These are phyloP conservation scores for Magallana ariakensis DNA, from an alignment of 1,140 invertebrate genomes.

Conservation along the genomic window DNA sequence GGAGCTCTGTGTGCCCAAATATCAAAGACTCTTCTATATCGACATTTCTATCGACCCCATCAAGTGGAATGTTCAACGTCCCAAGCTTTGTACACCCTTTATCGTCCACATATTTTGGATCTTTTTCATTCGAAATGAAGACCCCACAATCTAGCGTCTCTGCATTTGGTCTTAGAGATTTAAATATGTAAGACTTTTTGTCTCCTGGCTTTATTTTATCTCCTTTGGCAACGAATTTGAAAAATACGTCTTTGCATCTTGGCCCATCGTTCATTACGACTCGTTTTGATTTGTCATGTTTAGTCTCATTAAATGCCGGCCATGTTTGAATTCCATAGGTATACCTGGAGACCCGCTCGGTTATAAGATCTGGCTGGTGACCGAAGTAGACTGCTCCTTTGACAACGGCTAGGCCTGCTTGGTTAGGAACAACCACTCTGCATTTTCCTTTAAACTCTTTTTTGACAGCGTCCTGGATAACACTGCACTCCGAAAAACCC, in stretches of 20 bases:
- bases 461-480: constrained; percentile 44
- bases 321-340: constrained; percentile 42
- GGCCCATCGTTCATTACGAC: not conserved
- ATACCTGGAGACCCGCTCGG: not conserved
- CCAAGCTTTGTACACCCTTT: constrained; percentile 8
- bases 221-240: not conserved
- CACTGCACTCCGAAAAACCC: constrained; percentile 52
- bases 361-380: not conserved
- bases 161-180: not conserved
- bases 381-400: constrained; percentile 52
- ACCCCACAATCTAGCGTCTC: not conserved
- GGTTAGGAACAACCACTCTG: constrained; percentile 44
- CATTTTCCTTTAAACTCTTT: constrained; percentile 37
- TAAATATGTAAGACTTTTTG: not conserved
- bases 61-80: not conserved
- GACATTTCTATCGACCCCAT: not conserved
- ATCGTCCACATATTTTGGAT: constrained; percentile 36
- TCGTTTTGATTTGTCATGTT: not conserved
- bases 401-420: constrained; percentile 30
- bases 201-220: constrained; percentile 2
- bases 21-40: constrained; percentile 53
- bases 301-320: not conserved
- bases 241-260: constrained; percentile 29
- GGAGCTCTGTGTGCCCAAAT: constrained; percentile 50
- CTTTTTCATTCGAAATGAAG: not conserved